These are phyloP conservation scores for Machimus atricapillus DNA, from an alignment of 2,888 invertebrate genomes.

Conservation along the genomic window DNA sequence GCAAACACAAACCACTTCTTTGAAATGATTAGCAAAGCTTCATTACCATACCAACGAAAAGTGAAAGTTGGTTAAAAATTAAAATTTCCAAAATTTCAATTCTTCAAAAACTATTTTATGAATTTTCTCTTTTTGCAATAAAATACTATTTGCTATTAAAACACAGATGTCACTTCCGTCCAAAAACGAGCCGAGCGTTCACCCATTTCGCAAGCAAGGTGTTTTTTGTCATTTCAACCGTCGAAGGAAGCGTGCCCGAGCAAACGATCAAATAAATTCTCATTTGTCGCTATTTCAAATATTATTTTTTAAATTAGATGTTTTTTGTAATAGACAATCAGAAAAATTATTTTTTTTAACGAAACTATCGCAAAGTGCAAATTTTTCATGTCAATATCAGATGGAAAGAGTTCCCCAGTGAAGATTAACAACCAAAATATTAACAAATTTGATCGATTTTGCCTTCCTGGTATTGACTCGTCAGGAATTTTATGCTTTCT, in stretches of 20 bases:
- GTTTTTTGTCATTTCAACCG: background rate
- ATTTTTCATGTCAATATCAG: background rate
- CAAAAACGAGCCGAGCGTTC: background rate
- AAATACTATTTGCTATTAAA: background rate
- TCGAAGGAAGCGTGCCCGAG: conserved; percentile 2
- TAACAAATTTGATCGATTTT: background rate
- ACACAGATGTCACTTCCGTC: background rate
- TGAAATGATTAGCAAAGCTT: background rate
- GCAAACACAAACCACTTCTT: background rate
- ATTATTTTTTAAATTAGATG: background rate
- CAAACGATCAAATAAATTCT: background rate
- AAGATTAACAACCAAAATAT: background rate
- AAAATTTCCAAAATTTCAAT: background rate
- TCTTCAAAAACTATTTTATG: background rate
- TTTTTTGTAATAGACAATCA: background rate
- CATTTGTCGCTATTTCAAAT: background rate
- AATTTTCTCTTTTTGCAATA: background rate
- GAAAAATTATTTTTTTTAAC: background rate
- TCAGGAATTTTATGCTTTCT: background rate
- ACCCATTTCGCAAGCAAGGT: background rate
- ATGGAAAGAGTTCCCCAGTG: background rate
- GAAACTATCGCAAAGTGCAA: background rate
- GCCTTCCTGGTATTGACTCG: background rate
- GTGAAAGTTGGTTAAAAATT: background rate
- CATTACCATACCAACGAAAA: background rate